phyloP scores from a whole-genome alignment of 1,140 invertebrate species.

The Vanessa atalanta region DNA sequence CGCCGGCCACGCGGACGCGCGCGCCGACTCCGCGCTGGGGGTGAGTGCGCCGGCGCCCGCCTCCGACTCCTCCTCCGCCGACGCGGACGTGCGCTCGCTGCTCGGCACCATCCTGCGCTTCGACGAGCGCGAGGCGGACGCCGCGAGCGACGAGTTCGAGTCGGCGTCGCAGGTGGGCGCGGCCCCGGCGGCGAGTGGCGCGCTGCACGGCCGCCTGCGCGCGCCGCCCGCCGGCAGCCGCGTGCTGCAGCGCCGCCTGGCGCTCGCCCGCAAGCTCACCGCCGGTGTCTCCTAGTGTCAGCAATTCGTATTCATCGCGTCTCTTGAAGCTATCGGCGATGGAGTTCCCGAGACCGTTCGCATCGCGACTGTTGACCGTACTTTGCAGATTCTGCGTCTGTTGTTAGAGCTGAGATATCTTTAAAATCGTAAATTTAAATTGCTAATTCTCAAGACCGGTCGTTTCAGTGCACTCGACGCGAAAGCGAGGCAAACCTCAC shows the following conservation, averaged over 20 bases:
- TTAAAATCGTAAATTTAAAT: too few relatives aligned
- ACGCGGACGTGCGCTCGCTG: slow-evolving; percentile 12
- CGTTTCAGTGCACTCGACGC: too few relatives aligned
- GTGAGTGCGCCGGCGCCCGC: slow-evolving; percentile 41
- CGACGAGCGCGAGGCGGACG: slow-evolving; percentile 22
- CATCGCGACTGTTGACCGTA: too few relatives aligned
- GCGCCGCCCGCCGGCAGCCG: neutral
- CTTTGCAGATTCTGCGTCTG: too few relatives aligned
- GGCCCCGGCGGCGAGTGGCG: neutral
- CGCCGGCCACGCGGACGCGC: slow-evolving; percentile 58
- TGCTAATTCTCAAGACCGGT: too few relatives aligned
- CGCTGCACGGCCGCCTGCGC: slow-evolving; percentile 6
- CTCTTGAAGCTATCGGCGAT: too few relatives aligned
- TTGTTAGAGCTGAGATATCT: too few relatives aligned
- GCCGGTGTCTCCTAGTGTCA: neutral
- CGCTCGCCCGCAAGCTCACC: neutral
- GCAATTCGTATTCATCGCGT: neutral
- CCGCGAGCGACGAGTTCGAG: slow-evolving; percentile 42
- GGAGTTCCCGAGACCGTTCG: too few relatives aligned
- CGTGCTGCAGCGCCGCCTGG: slow-evolving; percentile 1
- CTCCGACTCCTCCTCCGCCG: neutral
- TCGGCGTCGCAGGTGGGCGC: slow-evolving; percentile 48
- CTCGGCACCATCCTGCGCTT: slow-evolving; percentile 22
- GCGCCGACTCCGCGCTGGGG: slow-evolving; percentile 40
- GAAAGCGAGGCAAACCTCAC: too few relatives aligned